phyloP scores from a whole-genome alignment of 2,888 invertebrate genomes.

The Empis stercorea region DNA sequence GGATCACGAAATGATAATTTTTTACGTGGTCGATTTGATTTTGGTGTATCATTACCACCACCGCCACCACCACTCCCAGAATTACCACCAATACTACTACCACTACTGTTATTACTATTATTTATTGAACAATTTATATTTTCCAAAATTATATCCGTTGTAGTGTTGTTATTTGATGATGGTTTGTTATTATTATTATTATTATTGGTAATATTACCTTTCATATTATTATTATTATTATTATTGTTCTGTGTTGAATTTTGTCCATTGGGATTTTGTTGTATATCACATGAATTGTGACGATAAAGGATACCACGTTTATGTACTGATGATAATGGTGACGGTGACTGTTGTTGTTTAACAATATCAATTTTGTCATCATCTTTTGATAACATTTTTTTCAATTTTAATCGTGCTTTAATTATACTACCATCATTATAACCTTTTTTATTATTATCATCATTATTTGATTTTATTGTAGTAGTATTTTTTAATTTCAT shows the following conservation, averaged over 20 bases:
- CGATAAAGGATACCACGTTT: constrained; percentile 25
- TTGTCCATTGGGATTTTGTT: constrained; percentile 4
- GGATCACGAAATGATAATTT: constrained; percentile 81
- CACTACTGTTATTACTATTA: constrained; percentile 36
- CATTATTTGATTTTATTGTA: not conserved
- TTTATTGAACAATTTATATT: constrained; percentile 23
- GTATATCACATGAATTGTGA: constrained; percentile 13
- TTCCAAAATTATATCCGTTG: constrained; percentile 21
- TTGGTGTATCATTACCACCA: constrained; percentile 24
- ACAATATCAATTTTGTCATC: too few relatives aligned
- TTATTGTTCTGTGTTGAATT: not conserved
- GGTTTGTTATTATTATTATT: constrained; percentile 18
- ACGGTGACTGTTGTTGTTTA: constrained; percentile 1
- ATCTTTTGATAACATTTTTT: not conserved
- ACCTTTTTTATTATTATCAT: not conserved
- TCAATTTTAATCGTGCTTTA: constrained; percentile 10
- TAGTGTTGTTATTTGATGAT: constrained; percentile 26
- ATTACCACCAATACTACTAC: constrained; percentile 4
- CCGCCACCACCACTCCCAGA: constrained; percentile 11
- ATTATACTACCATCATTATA: constrained; percentile 7
- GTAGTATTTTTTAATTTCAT: not conserved
- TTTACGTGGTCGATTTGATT: constrained; percentile 52
- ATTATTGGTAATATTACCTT: constrained; percentile 12
- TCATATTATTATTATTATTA: not conserved
- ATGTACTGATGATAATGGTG: constrained; percentile 11